Evolutionary conservation across 2,113 vertebrate species (phyloP), one percentile per base, ranked within the genome.

Genomic region (Hippocampus comes): DNA sequence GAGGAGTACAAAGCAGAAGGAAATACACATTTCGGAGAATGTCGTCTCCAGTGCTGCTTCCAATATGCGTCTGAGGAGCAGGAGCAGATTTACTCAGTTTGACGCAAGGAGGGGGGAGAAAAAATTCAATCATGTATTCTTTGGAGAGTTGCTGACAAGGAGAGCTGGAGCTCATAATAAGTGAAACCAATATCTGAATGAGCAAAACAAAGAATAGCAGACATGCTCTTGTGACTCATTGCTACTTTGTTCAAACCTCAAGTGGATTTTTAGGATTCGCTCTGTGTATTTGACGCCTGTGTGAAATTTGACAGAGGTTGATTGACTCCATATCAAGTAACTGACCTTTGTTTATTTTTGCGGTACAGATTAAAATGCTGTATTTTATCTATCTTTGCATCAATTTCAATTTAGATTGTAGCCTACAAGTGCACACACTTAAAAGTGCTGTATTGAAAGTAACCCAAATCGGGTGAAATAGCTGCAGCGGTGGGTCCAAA

Each of bases 41-140:
- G 23, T 56, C 67, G 15, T 51, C 48, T 55, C 41, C 5, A 42
- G 25, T 57, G 46, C 66, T 17, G 53, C 67, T 14, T 17, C 46
- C 12, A 25, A 74, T 38, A 46, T 63, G 5, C 21, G 18, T 46
- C 17, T 20, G 6, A 68, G 55, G 53, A 66, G n/a, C 53, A 51
- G 66, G 53, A 48, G 46, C 63, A 73, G 1, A 60, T 42, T 23
- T 55, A 25, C 30, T 57, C 64, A 30, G 1, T 66, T 51, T 49
- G 63, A 63, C 0, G 27, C 59, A 53, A 64, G 49, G 60, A 56
- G 4, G n/a, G 34, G 23, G 5, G 18, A 7, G 6, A 5, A 18
- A 23, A 4, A 21, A 53, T 61, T 21, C 71, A 81, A 81, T 84
- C 61, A 77, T 1, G 4, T 75, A 34, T 79, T 75, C 72, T 61